These are phyloP conservation scores for Mycteria americana DNA, from an alignment of 2,797 vertebrate species.

Conservation along the genomic window DNA sequence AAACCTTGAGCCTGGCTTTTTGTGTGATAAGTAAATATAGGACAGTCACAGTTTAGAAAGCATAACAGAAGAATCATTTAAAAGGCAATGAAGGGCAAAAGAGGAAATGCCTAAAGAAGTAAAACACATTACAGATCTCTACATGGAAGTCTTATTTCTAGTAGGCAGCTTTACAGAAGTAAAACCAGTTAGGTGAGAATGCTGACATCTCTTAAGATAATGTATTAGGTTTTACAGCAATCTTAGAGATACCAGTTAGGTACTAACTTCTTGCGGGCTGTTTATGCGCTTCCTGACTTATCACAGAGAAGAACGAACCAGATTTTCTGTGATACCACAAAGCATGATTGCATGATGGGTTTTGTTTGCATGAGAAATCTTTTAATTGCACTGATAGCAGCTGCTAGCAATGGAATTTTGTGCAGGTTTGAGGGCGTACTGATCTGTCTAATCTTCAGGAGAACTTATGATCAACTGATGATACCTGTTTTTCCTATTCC, in stretches of 20 bases:
- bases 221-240: not conserved
- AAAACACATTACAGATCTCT: not conserved
- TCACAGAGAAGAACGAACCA: conserved; percentile 9
- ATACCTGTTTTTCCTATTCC: conserved; percentile 14
- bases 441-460: conserved; percentile 51
- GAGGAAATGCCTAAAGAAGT: not conserved
- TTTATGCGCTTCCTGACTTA: conserved; percentile 70
- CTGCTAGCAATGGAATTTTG: conserved; percentile 31
- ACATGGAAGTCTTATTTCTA: not conserved
- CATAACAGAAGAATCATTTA: not conserved
- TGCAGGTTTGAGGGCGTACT: conserved; percentile 32
- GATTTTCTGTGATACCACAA: conserved; percentile 62
- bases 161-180: not conserved
- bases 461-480: not conserved
- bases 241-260: conserved; percentile 1
- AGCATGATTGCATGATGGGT: conserved; percentile 89
- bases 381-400: conserved; percentile 31
- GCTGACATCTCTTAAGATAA: not conserved
- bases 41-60: not conserved
- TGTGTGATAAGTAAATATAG: not conserved
- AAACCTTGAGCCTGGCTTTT: not conserved
- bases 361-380: conserved; percentile 81
- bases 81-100: not conserved
- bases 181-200: conserved; percentile 30
- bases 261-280: conserved; percentile 79